Evolutionary conservation across 2,113 vertebrate species (phyloP).

Genomic region (Blennius ocellaris): DNA sequence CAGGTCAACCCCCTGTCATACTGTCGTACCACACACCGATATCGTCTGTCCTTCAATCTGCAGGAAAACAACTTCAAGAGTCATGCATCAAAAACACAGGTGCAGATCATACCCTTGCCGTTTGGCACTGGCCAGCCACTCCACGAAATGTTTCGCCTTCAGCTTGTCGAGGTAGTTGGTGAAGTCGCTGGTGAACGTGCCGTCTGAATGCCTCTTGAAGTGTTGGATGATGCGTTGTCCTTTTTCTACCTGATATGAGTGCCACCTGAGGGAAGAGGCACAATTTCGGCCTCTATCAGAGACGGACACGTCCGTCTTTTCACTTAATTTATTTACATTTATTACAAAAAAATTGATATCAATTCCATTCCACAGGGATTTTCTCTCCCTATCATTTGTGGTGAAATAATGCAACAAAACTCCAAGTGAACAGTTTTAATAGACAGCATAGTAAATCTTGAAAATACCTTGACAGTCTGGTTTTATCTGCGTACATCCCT

Average conservation of each 20-base stretch:
- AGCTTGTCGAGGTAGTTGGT: conserved; percentile 83
- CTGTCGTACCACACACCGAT: too few relatives aligned
- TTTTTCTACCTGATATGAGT: conserved; percentile 35
- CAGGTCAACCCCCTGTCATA: too few relatives aligned
- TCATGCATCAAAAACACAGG: too few relatives aligned
- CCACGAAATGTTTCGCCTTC: conserved; percentile 88
- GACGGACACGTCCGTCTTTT: neutral
- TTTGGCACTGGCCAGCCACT: conserved; percentile 85
- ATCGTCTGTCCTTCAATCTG: too few relatives aligned
- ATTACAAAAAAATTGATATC: too few relatives aligned
- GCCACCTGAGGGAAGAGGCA: conserved; percentile 65
- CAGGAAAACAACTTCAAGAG: too few relatives aligned
- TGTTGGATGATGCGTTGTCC: conserved; percentile 38
- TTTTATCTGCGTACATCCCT: conserved; percentile 63
- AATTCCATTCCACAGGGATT: too few relatives aligned
- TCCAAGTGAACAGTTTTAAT: too few relatives aligned
- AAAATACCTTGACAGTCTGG: conserved; percentile 63
- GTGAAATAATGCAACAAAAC: too few relatives aligned
- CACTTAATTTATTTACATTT: neutral
- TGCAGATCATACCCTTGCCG: conserved; percentile 52
- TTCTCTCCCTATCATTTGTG: too few relatives aligned
- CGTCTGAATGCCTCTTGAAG: conserved; percentile 84
- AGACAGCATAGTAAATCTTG: too few relatives aligned
- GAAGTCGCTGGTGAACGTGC: conserved; percentile 86
- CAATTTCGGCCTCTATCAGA: neutral